Evolutionary conservation across 1,140 invertebrate species (phyloP).

Genomic region (Halesus radiatus): DNA sequence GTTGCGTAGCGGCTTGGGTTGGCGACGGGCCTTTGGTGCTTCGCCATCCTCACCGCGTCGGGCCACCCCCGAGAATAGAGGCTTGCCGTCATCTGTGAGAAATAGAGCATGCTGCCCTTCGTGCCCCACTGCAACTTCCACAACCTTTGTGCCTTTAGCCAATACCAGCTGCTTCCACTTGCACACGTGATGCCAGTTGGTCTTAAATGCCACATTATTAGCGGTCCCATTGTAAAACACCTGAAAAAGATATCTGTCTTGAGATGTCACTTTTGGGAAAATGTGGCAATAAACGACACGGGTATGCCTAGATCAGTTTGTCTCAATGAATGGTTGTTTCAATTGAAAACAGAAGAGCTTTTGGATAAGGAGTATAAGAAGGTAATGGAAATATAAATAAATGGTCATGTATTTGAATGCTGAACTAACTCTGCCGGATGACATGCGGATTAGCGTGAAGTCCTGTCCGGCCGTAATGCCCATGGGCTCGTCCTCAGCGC

Average conservation of each 20-base stretch:
- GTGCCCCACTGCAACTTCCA: constrained; percentile 89
- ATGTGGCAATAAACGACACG: no score
- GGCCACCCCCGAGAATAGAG: constrained; percentile 89
- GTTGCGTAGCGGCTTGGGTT: constrained; percentile 91
- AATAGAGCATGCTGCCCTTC: constrained; percentile 93
- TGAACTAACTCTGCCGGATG: constrained; percentile 76
- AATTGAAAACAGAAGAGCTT: no score
- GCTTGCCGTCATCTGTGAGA: constrained; percentile 90
- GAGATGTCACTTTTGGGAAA: no score
- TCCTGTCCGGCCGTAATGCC: constrained; percentile 81
- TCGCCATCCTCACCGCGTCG: constrained; percentile 96
- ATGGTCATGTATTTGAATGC: no score
- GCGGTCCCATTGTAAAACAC: constrained; percentile 68
- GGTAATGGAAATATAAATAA: no score
- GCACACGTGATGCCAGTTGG: constrained; percentile 61
- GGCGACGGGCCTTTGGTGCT: constrained; percentile 84
- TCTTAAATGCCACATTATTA: constrained; percentile 64
- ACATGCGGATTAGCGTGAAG: constrained; percentile 84
- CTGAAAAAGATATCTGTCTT: constrained; percentile 60
- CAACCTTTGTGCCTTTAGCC: constrained; percentile 82
- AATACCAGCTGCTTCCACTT: constrained; percentile 65
- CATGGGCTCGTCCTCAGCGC: constrained; percentile 5
- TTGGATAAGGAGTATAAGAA: no score
- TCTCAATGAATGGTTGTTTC: no score
- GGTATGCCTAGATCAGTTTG: no score